These are phyloP conservation scores for Nicator chloris DNA, from an alignment of 2,113 vertebrate species.

Conservation along the genomic window DNA sequence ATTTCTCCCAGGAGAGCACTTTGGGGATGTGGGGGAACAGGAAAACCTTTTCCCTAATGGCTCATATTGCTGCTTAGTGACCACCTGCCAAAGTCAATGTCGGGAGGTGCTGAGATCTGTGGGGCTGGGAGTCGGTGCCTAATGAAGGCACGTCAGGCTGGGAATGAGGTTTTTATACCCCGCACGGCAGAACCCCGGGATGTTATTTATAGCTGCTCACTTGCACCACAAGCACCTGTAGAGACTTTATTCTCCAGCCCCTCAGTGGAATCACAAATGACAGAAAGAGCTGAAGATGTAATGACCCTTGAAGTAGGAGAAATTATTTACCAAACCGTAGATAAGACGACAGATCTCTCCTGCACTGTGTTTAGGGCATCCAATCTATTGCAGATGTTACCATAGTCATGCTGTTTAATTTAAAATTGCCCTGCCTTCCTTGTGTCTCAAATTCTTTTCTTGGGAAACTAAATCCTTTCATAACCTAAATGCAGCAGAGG, in stretches of 20 bases:
- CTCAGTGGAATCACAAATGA: slow-evolving; percentile 51
- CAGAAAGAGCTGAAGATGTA: slow-evolving; percentile 43
- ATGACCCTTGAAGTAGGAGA: slow-evolving; percentile 55
- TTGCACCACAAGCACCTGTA: slow-evolving; percentile 20
- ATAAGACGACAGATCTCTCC: slow-evolving; percentile 36
- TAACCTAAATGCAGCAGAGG: slow-evolving; percentile 1
- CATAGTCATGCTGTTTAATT: slow-evolving; percentile 45
- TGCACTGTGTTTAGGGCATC: slow-evolving; percentile 29
- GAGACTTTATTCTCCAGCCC: slow-evolving; percentile 36
- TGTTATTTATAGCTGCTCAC: slow-evolving; percentile 48
- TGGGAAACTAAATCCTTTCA: slow-evolving; percentile 53
- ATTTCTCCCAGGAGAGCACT: neutral
- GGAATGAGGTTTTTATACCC: slow-evolving; percentile 12
- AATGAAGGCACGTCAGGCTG: neutral
- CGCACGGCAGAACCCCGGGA: neutral
- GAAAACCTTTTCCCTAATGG: neutral
- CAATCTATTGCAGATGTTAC: slow-evolving; percentile 53
- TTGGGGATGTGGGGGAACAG: neutral
- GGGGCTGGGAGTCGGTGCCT: neutral
- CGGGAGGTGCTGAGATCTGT: neutral
- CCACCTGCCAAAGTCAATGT: neutral
- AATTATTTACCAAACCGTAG: slow-evolving; percentile 62
- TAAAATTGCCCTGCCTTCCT: slow-evolving; percentile 23
- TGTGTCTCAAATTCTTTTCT: slow-evolving; percentile 32
- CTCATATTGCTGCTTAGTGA: neutral